Base-by-base conservation (phyloP, 2,113 vertebrate genomes). In the Cardinalis cardinalis region DNA sequence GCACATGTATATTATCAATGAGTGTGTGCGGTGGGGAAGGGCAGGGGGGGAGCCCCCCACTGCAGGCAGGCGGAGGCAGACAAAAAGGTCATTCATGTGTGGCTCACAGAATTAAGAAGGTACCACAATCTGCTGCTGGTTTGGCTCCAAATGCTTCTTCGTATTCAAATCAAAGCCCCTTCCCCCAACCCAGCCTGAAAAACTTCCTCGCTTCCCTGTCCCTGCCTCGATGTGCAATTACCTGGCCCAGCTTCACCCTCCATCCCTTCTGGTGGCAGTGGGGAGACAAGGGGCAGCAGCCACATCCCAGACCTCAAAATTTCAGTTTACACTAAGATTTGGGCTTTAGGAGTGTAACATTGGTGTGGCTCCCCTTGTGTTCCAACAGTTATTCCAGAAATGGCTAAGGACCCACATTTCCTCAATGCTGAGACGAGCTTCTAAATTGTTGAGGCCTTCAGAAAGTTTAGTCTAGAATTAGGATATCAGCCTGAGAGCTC, bases 1-100 rank as follows among this genome's bases (percentile, higher is more conserved):
- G 96, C 97, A 97, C 95, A 97, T 96, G 92, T 97, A 96, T 97
- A 96, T 97, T 97, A 97, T 97, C 94, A 97, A 94, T 92, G 92
- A 95, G 87, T 69, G 82, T 94, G 91, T 92, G 91, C 14, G 95
- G 93, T 90, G 92, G 90, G 90, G 88, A 83, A 95, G 93, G 88
- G 78, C 88, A 78, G 74, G 91, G 85, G 87, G 73, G 51, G 66
- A 90, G 61, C 80, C 91, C 80, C 89, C 89, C 80, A 87, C 68
- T 46, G 93, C 85, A 93, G 84, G 81, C 86, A 83, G 90, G 93
- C 81, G n/a, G 90, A 93, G 82, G 84, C 88, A 93, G 94, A 94
- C 88, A 90, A 94, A 94, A 95, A 95, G 95, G 94, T 92, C 91
- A 96, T 95, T 96, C 94, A 93, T 87, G 90, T 93, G 82, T 94